A percentile compares a stretch with the other conserved stretches of the same genome.
phyloP scores from a whole-genome alignment of 2,797 vertebrate species.

The Galago senegalensis region DNA sequence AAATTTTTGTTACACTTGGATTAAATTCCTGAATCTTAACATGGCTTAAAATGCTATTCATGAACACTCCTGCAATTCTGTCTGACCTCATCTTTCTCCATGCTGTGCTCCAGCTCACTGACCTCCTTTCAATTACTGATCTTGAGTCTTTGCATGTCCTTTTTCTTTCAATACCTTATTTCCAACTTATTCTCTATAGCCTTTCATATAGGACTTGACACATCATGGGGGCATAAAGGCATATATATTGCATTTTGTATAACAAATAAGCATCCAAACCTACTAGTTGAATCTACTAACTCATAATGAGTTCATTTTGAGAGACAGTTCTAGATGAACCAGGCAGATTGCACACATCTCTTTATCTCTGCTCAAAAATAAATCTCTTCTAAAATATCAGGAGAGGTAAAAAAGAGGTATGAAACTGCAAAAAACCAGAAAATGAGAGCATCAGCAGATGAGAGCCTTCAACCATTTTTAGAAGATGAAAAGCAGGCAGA shows the following conservation, averaged over 20 bases:
- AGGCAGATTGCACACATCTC: background rate
- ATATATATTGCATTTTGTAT: background rate
- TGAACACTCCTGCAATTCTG: background rate
- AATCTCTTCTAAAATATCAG: background rate
- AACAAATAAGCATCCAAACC: background rate
- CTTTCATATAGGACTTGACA: background rate
- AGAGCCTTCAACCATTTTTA: background rate
- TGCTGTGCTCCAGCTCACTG: background rate
- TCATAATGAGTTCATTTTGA: background rate
- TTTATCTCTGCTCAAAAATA: background rate
- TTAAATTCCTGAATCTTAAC: background rate
- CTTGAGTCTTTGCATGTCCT: background rate
- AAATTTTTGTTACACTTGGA: background rate
- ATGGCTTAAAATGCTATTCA: background rate
- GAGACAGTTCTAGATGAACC: background rate
- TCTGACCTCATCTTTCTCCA: background rate
- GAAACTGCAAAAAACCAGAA: background rate
- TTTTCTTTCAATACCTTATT: background rate
- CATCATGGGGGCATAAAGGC: background rate
- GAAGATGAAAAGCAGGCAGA: background rate
- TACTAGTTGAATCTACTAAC: background rate
- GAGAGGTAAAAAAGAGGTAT: background rate
- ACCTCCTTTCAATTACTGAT: background rate
- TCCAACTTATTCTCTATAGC: background rate
- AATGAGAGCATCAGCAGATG: background rate